Base-by-base conservation (phyloP, 2,797 vertebrate genomes). In the Diglossa cyanea region DNA sequence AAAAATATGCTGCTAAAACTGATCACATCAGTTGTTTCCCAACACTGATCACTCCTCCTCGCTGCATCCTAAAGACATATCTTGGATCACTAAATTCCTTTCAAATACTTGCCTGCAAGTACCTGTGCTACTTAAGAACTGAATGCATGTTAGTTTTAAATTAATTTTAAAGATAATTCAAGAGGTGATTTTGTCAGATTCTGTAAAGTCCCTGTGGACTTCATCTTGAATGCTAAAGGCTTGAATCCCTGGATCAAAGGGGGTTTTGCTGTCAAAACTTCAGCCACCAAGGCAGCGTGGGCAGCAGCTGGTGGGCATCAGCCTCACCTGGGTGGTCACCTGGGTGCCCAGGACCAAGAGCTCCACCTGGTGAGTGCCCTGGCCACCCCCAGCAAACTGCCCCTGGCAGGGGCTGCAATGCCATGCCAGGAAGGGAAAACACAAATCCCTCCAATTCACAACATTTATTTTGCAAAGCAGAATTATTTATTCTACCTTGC, bases 1-100 rank as follows among this genome's bases (percentile, higher is more conserved):
- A 72, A 96, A 90, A 92, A 94, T 86, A 88, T n/a, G 65, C 45
- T 83, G 54, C 82, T 95, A 92, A 86, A 91, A 90, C 45, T 39
- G 39, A 83, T 83, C 68, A 42, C 47, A 86, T 83, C 89, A 72
- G 51, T 88, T 92, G 68, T 90, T 96, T 93, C 68, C 84, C 75
- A 84, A 54, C 80, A 94, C 74, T 25, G 45, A 89, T 87, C 78
- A 68, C 37, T 88, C 81, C 66, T 88, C 74, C 73, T 73, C 67
- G 65, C 68, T 78, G 60, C 54, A 81, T 74, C 25, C 51, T 86
- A 25, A 94, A 91, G 48, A 79, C 1, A 0, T 53, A 39, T 44
- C 35, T 75, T 57, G 67, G 61, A 48, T 63, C 47, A 55, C 23
- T 70, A 42, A 75, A 83, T 70, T 90, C 44, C 61, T 70, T 81